Conservation (phyloP, 53 echinoderm and acorn worm species). For the Antedon mediterranea region DNA sequence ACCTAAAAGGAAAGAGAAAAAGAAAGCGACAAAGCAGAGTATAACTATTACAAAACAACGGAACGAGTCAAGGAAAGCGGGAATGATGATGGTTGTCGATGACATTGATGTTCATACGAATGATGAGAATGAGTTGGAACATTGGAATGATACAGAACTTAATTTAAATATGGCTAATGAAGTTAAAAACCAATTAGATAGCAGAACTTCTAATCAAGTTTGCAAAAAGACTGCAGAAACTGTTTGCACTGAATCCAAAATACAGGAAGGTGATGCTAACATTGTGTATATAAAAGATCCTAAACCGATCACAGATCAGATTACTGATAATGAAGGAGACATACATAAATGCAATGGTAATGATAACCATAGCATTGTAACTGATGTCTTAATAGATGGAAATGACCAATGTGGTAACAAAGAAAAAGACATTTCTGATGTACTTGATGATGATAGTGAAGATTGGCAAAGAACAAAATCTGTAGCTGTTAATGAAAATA, state of each 20-base stretch:
- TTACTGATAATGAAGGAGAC: neutral
- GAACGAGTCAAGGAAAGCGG: neutral
- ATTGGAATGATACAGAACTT: neutral
- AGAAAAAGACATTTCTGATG: neutral
- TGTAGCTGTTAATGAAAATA: neutral
- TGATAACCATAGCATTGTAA: neutral
- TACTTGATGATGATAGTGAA: neutral
- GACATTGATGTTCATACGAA: neutral
- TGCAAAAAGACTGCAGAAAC: neutral
- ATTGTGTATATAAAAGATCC: neutral
- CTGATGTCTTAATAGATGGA: neutral
- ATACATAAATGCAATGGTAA: neutral
- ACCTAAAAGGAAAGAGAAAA: constrained; percentile 19
- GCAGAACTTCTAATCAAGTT: too few species aligned
- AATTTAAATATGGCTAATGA: neutral
- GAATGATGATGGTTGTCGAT: neutral
- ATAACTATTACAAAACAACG: neutral
- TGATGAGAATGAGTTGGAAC: neutral
- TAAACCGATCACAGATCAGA: neutral
- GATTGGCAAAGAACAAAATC: neutral
- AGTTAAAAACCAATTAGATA: too few species aligned
- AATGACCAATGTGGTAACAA: neutral
- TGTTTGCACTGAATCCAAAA: neutral
- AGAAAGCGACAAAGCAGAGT: constrained; percentile 17
- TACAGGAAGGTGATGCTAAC: neutral